Percentiles rank a stretch among this genome's conserved stretches.
Evolutionary conservation across 2,113 vertebrate species (phyloP).

Genomic region (Bettongia penicillata): DNA sequence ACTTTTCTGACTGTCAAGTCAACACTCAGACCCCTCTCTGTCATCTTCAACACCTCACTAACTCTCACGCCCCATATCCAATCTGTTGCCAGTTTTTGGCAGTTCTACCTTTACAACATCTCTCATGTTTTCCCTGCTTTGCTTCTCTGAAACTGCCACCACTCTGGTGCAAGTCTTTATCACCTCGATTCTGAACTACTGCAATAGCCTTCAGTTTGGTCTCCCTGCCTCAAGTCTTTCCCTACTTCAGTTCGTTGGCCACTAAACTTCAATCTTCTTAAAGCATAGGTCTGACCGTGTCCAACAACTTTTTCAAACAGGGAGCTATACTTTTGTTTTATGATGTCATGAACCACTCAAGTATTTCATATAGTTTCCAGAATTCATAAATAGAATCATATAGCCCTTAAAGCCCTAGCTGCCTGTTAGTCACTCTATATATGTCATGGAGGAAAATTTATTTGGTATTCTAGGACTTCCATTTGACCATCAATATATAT

Average conservation of each 20-base stretch:
- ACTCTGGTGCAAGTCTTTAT: too few relatives aligned
- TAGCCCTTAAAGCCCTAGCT: conserved; percentile 61
- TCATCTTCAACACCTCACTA: too few relatives aligned
- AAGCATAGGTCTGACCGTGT: background rate
- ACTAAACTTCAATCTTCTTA: background rate
- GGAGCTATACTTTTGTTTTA: conserved; percentile 69
- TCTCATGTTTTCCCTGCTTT: too few relatives aligned
- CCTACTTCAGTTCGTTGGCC: background rate
- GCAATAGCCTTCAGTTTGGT: too few relatives aligned
- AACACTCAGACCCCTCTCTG: too few relatives aligned
- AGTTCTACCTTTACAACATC: too few relatives aligned
- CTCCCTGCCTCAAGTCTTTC: background rate
- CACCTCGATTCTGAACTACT: too few relatives aligned
- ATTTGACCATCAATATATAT: conserved; percentile 29
- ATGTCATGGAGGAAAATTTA: conserved; percentile 61
- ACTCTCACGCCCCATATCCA: too few relatives aligned
- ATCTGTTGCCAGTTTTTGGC: too few relatives aligned
- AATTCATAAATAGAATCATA: conserved; percentile 69
- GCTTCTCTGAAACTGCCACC: too few relatives aligned
- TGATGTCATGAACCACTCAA: conserved; percentile 74
- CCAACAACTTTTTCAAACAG: conserved; percentile 71
- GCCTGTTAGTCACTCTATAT: conserved; percentile 62
- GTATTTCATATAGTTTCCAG: conserved; percentile 70
- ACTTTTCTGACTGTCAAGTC: too few relatives aligned
- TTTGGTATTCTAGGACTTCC: conserved; percentile 57